phyloP scores from a whole-genome alignment of 2,797 vertebrate genomes.

The Spheniscus humboldti region DNA sequence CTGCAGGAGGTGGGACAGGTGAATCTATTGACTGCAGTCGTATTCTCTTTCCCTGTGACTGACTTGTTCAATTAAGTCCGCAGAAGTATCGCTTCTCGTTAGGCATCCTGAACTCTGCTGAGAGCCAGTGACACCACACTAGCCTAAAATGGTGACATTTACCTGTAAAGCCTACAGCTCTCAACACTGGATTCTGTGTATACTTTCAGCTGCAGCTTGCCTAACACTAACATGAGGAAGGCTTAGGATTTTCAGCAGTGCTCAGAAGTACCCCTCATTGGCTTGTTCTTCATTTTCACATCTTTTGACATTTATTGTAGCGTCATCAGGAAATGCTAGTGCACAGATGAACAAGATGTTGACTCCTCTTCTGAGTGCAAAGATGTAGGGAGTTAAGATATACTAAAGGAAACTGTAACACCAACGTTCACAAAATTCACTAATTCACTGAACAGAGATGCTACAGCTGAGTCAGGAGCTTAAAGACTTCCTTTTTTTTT shows the following conservation, averaged over 20 bases:
- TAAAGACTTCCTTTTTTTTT: background rate
- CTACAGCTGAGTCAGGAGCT: background rate
- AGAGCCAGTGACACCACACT: background rate
- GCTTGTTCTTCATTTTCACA: background rate
- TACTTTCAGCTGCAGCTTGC: background rate
- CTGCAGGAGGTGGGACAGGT: background rate
- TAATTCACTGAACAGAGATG: background rate
- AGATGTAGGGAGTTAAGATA: background rate
- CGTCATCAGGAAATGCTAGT: background rate
- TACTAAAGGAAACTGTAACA: background rate
- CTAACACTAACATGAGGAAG: background rate
- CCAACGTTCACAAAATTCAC: background rate
- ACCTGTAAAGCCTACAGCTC: background rate
- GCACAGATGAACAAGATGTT: background rate
- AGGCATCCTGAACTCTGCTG: background rate
- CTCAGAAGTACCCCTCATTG: background rate
- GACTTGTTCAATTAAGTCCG: background rate
- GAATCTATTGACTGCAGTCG: background rate
- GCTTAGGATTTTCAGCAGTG: background rate
- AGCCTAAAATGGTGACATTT: background rate
- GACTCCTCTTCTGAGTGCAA: background rate
- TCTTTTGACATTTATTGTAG: background rate
- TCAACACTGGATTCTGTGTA: background rate
- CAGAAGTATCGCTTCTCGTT: background rate
- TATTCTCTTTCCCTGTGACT: background rate